Evolutionary conservation across 37 sponge, comb jelly and placozoan genomes (phyloP).

Genomic region (Trichoplax adhaerens): DNA sequence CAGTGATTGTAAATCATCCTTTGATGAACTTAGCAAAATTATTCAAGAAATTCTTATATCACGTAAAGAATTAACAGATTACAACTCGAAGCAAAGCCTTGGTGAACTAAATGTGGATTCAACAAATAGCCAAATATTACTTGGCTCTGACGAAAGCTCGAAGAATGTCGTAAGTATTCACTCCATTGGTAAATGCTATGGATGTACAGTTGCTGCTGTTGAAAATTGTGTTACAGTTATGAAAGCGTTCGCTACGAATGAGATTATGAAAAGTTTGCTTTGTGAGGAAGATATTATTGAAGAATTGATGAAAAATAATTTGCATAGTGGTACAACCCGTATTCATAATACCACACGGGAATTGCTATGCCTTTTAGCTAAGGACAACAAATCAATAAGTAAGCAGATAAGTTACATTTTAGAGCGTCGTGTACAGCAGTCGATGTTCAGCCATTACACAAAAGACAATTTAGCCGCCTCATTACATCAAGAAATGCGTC

Average conservation of each 20-base stretch:
- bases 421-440: slow-evolving; percentile 18
- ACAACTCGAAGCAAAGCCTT: slow-evolving; percentile 42
- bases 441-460: slow-evolving; percentile 19
- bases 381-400: slow-evolving; percentile 44
- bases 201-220: slow-evolving; percentile 55
- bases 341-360: slow-evolving; percentile 32
- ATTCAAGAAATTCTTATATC: slow-evolving; percentile 62
- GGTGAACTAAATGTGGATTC: slow-evolving; percentile 8
- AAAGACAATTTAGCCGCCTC: slow-evolving; percentile 47
- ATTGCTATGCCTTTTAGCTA: slow-evolving; percentile 61
- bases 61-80: slow-evolving; percentile 55
- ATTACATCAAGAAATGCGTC: slow-evolving; percentile 50
- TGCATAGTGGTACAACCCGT: slow-evolving; percentile 21
- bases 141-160: slow-evolving; percentile 6
- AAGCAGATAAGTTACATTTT: slow-evolving; percentile 39
- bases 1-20: slow-evolving; percentile 53
- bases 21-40: slow-evolving; percentile 57
- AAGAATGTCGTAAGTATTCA: slow-evolving; percentile 1
- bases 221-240: slow-evolving; percentile 72
- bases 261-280: slow-evolving; percentile 25
- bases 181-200: slow-evolving; percentile 33
- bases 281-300: slow-evolving; percentile 35
- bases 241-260: slow-evolving; percentile 39
- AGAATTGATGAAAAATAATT: slow-evolving; percentile 58
- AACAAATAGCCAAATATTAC: not conserved